These are phyloP conservation scores for Gorsachius magnificus DNA, from an alignment of 2,797 vertebrate species.

Conservation along the genomic window DNA sequence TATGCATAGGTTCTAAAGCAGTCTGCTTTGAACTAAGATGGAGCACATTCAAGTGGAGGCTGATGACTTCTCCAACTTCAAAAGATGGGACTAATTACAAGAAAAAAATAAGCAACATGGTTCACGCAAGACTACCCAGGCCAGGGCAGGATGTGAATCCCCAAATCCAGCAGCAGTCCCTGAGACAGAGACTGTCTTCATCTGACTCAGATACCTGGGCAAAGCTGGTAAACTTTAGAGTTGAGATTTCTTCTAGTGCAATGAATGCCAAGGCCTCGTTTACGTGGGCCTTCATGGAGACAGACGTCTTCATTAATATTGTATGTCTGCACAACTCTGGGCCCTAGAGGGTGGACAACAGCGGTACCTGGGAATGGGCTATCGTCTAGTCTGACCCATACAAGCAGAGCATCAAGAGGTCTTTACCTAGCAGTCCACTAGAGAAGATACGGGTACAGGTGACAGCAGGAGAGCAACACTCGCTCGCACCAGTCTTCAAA, in stretches of 20 bases:
- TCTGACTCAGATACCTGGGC: background rate
- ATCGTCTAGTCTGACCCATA: background rate
- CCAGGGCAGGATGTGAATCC: background rate
- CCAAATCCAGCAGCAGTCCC: background rate
- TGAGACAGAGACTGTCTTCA: background rate
- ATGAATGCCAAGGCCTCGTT: background rate
- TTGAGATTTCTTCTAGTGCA: background rate
- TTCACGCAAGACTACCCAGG: background rate
- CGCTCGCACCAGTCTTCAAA: background rate
- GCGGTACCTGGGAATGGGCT: background rate
- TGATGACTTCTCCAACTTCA: background rate
- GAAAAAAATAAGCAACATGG: background rate
- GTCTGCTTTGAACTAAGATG: background rate
- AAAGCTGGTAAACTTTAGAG: background rate
- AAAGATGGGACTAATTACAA: background rate
- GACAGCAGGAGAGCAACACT: background rate
- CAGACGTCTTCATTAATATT: background rate
- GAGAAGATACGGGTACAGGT: fast-evolving
- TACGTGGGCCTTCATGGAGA: background rate
- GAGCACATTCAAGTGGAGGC: background rate
- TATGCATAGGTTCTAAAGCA: background rate
- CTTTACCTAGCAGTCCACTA: background rate
- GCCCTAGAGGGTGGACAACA: background rate
- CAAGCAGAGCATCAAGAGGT: background rate
- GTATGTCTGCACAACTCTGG: background rate